Base-by-base conservation (phyloP, 2,888 invertebrate species). In the Drosophila testacea region DNA sequence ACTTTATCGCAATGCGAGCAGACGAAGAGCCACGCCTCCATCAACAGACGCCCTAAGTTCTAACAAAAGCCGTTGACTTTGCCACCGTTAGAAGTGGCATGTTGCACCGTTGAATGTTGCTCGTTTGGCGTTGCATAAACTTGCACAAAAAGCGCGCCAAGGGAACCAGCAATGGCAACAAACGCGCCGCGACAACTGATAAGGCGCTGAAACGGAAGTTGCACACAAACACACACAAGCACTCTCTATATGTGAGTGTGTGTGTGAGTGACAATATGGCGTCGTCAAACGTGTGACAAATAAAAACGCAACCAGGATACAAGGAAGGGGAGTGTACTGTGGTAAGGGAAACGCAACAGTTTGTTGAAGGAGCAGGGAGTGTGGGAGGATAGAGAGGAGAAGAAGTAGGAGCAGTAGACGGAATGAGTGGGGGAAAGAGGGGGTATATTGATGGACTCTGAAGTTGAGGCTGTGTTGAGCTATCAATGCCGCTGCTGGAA, bases 401-500 rank as follows among this genome's bases (percentile, higher is more conserved):
- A n/a, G 13, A 4, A 1, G 41, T 0, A 22, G 10, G 27, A 9
- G n/a, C 2, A 34, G 41, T 10, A 13, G 22, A 5, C 22, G 22
- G 22, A 22, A 22, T 22, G 22, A 27, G 27, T 0, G 4, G 30
- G 1, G 9, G 34, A n/a, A 7, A n/a, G 56, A 39, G 57, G 28
- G n/a, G 47, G 34, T 44, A 51, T 54, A 76, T 77, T 79, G 80
- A 50, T 60, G 50, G 41, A 60, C 50, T 36, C 51, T 50, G 46
- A 11, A 27, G 56, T 34, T 41, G 47, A 32, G 16, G 42, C 9
- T 30, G 39, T 11, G 63, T 63, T 64, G 72, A 63, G 79, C 73
- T 79, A 85, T 89, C 90, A 84, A 83, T 89, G 88, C 67, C 72
- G 77, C 63, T 72, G 73, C 46, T 69, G 81, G 82, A 79, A 77